Percentiles rank a stretch among this genome's conserved stretches.
Evolutionary conservation across 1,140 invertebrate species (phyloP).

Genomic region (Bombyx mandarina): DNA sequence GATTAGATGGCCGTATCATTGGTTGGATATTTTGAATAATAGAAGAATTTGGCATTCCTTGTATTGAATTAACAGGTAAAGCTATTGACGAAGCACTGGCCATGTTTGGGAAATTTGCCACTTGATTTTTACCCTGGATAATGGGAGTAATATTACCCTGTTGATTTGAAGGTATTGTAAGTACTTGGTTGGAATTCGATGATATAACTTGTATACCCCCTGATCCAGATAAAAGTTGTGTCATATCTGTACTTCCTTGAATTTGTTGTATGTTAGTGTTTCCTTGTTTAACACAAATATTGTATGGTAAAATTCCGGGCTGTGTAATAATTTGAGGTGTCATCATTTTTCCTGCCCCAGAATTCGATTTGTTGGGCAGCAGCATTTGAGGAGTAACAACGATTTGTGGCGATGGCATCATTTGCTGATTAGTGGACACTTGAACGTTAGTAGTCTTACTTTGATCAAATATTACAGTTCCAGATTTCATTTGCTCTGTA

Average conservation of each 20-base stretch:
- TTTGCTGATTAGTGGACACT: conserved; percentile 57
- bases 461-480: conserved; percentile 60
- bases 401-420: conserved; percentile 64
- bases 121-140: conserved; percentile 62
- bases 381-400: conserved; percentile 67
- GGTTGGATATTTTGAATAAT: conserved; percentile 65
- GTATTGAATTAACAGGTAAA: conserved; percentile 63
- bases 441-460: conserved; percentile 60
- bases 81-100: conserved; percentile 62
- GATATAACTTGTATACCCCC: conserved; percentile 67
- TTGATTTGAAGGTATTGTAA: conserved; percentile 64
- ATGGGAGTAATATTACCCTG: conserved; percentile 45
- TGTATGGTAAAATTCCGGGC: conserved; percentile 59
- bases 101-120: conserved; percentile 66
- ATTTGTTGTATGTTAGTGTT: conserved; percentile 60
- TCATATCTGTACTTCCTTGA: conserved; percentile 53
- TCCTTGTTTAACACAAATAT: conserved; percentile 66
- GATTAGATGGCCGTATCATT: conserved; percentile 62
- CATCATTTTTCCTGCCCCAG: conserved; percentile 54
- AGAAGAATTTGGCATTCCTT: conserved; percentile 58
- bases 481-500: conserved; percentile 65
- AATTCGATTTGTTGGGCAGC: conserved; percentile 59
- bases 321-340: conserved; percentile 60
- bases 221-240: conserved; percentile 54
- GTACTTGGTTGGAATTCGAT: conserved; percentile 63